Evolutionary conservation across 2,113 vertebrate genomes (phyloP).

Genomic region (Excalfactoria chinensis): DNA sequence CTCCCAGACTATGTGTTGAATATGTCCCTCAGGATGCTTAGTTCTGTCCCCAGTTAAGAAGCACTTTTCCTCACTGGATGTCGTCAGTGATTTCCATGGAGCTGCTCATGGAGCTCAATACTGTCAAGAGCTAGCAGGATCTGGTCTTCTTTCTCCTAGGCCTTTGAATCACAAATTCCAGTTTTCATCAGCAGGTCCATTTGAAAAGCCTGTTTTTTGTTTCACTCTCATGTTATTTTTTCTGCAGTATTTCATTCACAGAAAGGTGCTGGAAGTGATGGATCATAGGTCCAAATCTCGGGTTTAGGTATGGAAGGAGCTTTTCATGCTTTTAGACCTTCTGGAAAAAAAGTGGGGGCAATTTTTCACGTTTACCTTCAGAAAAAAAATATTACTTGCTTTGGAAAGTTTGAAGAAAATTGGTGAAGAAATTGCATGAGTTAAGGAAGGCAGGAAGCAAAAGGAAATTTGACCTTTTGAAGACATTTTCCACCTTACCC

Average conservation of each 20-base stretch:
- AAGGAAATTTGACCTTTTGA: background rate
- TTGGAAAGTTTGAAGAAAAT: slow-evolving; percentile 47
- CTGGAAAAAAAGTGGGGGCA: background rate
- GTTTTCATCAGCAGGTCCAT: background rate
- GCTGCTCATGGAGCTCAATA: background rate
- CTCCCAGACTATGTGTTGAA: background rate
- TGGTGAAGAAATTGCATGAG: background rate
- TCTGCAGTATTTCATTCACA: background rate
- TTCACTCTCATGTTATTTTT: background rate
- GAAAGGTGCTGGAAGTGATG: background rate
- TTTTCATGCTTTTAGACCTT: background rate
- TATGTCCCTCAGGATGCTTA: background rate
- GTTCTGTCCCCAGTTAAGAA: background rate
- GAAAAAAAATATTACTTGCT: slow-evolving; percentile 9
- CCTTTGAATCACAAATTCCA: background rate
- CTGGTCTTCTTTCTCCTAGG: background rate
- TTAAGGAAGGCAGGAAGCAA: slow-evolving; percentile 12
- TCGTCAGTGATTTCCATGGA: background rate
- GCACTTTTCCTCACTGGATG: background rate
- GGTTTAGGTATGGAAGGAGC: background rate
- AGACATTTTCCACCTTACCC: slow-evolving; percentile 27
- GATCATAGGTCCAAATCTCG: background rate
- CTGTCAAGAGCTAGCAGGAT: background rate
- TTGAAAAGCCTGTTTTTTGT: background rate
- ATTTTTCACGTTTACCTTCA: background rate